Percentiles rank a stretch among this genome's conserved stretches.
These are phyloP conservation scores for Drosophila lutescens DNA, from an alignment of 2,888 invertebrate genomes.

Conservation along the genomic window DNA sequence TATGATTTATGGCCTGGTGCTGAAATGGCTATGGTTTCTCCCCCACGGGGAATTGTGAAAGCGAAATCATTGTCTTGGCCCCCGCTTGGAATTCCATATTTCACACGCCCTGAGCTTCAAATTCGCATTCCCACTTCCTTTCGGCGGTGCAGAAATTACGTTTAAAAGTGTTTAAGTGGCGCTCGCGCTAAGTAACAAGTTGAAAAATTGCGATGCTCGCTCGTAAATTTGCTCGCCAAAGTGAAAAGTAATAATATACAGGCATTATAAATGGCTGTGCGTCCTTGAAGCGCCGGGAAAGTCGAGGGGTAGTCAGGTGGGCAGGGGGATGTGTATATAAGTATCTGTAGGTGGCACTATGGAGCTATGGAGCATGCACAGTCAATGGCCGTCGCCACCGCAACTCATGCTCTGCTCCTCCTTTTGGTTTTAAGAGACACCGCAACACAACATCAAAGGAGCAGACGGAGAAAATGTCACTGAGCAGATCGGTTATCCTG, in stretches of 20 bases:
- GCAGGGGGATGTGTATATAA: neutral
- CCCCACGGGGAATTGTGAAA: slow-evolving; percentile 1
- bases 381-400: slow-evolving; percentile 35
- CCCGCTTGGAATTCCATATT: slow-evolving; percentile 50
- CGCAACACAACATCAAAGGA: slow-evolving; percentile 31
- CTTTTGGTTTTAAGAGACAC: neutral
- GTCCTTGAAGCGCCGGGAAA: slow-evolving; percentile 36
- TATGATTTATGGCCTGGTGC: slow-evolving; percentile 70
- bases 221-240: slow-evolving; percentile 66
- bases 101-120: slow-evolving; percentile 33
- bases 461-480: slow-evolving; percentile 9
- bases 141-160: slow-evolving; percentile 38
- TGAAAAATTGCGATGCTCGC: slow-evolving; percentile 68
- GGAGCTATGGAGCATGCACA: slow-evolving; percentile 22
- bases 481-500: no score
- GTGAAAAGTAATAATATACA: slow-evolving; percentile 69
- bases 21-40: slow-evolving; percentile 40
- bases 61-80: slow-evolving; percentile 50
- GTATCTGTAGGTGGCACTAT: slow-evolving; percentile 7
- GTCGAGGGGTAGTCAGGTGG: slow-evolving; percentile 10
- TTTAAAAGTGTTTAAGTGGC: slow-evolving; percentile 65
- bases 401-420: slow-evolving; percentile 4
- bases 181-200: slow-evolving; percentile 73
- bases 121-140: slow-evolving; percentile 12
- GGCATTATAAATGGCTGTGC: slow-evolving; percentile 57